Evolutionary conservation across 2,888 invertebrate genomes (phyloP).

Genomic region (Trilocha varians): DNA sequence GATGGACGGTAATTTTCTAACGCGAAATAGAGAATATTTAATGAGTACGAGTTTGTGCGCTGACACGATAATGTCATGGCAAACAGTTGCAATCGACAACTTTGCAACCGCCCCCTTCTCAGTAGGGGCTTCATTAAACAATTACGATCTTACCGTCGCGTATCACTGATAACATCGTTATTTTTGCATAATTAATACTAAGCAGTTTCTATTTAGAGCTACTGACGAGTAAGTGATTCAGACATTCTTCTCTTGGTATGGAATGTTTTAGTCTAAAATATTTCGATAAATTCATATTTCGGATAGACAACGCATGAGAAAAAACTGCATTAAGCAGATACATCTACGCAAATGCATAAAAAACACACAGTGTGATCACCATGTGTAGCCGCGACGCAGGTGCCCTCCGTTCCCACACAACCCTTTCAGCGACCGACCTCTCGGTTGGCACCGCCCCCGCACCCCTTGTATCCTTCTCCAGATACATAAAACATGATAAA

Average conservation of each 20-base stretch:
- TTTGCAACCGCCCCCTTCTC: conserved; percentile 47
- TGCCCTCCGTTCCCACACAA: conserved; percentile 74
- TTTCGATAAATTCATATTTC: no score
- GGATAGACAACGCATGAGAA: no score
- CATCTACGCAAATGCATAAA: conserved; percentile 64
- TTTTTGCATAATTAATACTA: conserved; percentile 4
- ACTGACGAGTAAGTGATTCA: background rate
- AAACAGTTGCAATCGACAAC: conserved; percentile 62
- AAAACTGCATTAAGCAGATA: conserved; percentile 67
- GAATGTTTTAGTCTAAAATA: no score
- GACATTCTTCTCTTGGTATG: no score
- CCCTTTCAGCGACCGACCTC: conserved; percentile 65
- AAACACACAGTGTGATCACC: conserved; percentile 59
- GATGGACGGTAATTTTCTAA: conserved; percentile 30
- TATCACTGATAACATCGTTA: conserved; percentile 16
- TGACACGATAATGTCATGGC: conserved; percentile 64
- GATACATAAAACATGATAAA: conserved; percentile 42
- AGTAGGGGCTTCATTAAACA: conserved; percentile 29
- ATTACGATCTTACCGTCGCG: conserved; percentile 22
- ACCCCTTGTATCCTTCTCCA: conserved; percentile 32
- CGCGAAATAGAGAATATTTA: conserved; percentile 52
- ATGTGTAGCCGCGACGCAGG: conserved; percentile 72
- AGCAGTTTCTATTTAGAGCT: background rate
- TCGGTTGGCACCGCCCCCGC: conserved; percentile 31
- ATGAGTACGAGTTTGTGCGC: conserved; percentile 37